Conservation (phyloP, 2,797 vertebrate genomes). For the Hippopotamyrus pictus region DNA sequence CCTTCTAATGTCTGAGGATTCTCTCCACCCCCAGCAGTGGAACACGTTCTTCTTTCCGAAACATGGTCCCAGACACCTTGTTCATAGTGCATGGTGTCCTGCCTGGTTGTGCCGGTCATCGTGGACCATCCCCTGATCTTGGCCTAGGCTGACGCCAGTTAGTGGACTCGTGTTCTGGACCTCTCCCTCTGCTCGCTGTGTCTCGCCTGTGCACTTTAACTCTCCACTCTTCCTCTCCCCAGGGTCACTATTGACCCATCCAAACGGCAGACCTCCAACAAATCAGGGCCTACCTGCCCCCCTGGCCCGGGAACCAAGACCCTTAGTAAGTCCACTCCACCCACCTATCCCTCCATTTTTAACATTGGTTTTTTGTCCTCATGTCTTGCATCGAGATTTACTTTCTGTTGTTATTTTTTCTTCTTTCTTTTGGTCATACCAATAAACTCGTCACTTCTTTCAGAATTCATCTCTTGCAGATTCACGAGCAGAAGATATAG, state of each 20-base stretch:
- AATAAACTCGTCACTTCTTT: constrained; percentile 31
- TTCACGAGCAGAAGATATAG: constrained; percentile 60
- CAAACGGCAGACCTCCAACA: constrained; percentile 66
- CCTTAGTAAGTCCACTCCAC: constrained; percentile 72
- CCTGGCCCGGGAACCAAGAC: constrained; percentile 67
- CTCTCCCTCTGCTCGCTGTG: not conserved
- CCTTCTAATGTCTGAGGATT: not conserved
- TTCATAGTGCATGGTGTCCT: not conserved
- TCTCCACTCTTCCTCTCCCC: constrained; percentile 59
- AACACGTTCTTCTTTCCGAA: not conserved
- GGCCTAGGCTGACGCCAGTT: not conserved
- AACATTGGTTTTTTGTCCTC: constrained; percentile 32
- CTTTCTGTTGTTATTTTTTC: constrained; percentile 35
- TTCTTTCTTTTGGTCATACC: constrained; percentile 34
- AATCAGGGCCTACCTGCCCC: constrained; percentile 63
- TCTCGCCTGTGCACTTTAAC: constrained; percentile 59
- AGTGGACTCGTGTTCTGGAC: not conserved
- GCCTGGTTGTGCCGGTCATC: not conserved
- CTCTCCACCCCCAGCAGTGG: not conserved
- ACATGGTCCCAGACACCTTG: not conserved
- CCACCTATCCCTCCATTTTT: constrained; percentile 34
- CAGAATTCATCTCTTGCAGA: constrained; percentile 54
- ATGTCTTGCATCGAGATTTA: constrained; percentile 44
- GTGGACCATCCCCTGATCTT: not conserved
- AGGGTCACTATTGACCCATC: constrained; percentile 75